Base-by-base conservation (phyloP, 2,113 vertebrate genomes). In the Ellobius talpinus region DNA sequence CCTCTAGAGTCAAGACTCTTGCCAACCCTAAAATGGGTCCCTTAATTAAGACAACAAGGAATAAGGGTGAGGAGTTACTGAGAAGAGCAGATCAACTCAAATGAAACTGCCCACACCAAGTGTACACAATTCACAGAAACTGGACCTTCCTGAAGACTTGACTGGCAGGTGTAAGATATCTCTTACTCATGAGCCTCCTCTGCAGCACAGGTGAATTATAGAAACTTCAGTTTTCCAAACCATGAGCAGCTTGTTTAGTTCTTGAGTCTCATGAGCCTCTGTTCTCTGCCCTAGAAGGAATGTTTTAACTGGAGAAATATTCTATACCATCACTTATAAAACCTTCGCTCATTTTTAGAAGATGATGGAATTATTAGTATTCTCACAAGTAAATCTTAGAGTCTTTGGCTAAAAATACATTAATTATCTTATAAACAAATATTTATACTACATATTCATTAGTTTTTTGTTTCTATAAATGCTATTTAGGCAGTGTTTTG, bases 391-490 rank as follows among this genome's bases (percentile, higher is more conserved):
- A 45, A 47, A 23, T 24, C 61, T 9, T 63, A 63, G 61, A 17
- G 7, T 87, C 45, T 94, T 4, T 68, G 31, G 17, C 31, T 47
- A 52, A 52, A 3, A 52, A 52, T 79, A 52, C 52, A 29, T 23
- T 79, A 23, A 79, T 36, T 55, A 14, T 23, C 8, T n/a, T 55
- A 79, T 19, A 79, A 14, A 78, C 26, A 50, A 21, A 55, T 36
- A 36, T 52, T 79, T 55, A 79, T 55, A 92, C 47, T 2, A 63
- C 39, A 66, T 70, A 72, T 42, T 58, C 86, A 92, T 33, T 11
- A 87, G 58, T 24, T 63, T 86, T 5, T 33, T n/a, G 24, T 70
- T 89, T 94, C 17, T 84, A 73, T 78, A 95, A 92, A 68, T 84
- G 19, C 3, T 55, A 87, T 33, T 72, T 52, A 93, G 72, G 3